Evolutionary conservation across 2,113 vertebrate genomes (phyloP).

Genomic region (Colaptes auratus): DNA sequence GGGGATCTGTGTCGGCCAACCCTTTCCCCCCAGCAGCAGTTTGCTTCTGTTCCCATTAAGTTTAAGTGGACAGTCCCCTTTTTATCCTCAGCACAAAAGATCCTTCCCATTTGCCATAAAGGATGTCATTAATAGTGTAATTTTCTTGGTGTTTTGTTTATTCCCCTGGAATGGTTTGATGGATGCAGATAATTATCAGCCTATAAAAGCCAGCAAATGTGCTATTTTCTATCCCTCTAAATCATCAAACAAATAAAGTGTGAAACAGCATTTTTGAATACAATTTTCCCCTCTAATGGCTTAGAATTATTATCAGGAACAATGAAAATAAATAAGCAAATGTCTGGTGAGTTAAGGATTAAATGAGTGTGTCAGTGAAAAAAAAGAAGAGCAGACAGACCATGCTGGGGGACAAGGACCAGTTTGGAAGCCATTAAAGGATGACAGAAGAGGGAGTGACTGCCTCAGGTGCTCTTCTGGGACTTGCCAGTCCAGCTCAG

Average conservation of each 20-base stretch:
- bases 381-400: background rate
- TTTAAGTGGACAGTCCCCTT: background rate
- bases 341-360: slow-evolving; percentile 73
- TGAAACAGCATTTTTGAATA: slow-evolving; percentile 84
- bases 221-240: slow-evolving; percentile 82
- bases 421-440: background rate
- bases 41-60: background rate
- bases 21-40: too few species aligned
- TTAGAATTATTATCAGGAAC: slow-evolving; percentile 83
- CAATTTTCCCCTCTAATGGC: slow-evolving; percentile 85
- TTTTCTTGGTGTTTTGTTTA: slow-evolving; percentile 81
- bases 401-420: background rate
- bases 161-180: slow-evolving; percentile 80
- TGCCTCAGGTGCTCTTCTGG: background rate
- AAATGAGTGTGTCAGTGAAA: slow-evolving; percentile 66
- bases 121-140: slow-evolving; percentile 78
- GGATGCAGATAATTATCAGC: slow-evolving; percentile 83
- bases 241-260: slow-evolving; percentile 87
- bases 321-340: slow-evolving; percentile 83
- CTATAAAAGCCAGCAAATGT: slow-evolving; percentile 84
- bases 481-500: background rate
- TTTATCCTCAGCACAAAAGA: background rate
- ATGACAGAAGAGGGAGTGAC: background rate
- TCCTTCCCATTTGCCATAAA: slow-evolving; percentile 17
- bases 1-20: too few species aligned